Evolutionary conservation across 1,140 invertebrate genomes (phyloP), one percentile per base, ranked within the genome.

Genomic region (Saccostrea cuccullata): DNA sequence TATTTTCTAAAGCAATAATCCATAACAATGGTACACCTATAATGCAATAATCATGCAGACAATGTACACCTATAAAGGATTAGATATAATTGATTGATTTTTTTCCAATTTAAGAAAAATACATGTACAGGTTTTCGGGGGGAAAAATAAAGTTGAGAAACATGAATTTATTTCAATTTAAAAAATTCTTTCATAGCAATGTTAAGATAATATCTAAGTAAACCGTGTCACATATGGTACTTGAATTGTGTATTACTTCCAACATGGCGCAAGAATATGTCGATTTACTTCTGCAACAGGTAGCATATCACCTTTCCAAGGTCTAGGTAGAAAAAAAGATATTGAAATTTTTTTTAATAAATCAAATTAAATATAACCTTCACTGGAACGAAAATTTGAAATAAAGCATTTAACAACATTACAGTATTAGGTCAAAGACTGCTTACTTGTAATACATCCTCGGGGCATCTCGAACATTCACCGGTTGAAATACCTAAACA

Each of bases 361-460:
- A 47, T 9, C 5, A 6, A 8, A 8, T 47, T 47, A 47, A 47
- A 47, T 8, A 2, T 47, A 47, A 47, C 47, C 47, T 47, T 47
- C 9, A 47, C 5, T 47, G 6, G 47, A 47, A 47, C 9, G 47
- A 47, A 47, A 47, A 47, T 6, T 47, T 47, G 47, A 47, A 47
- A 8, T 47, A 6, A 0, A 47, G 20, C 11, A 83, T 55, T 8
- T 55, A 47, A 11, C 30, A 67, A 84, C 17, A 84, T 11, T 11
- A 55, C 5, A 9, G 47, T 47, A 47, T 6, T 8, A 47, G 47
- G 47, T 6, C 47, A 47, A 47, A 47, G 47, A 47, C 60, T n/a
- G 89, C 90, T 91, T 88, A 92, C 92, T 90, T 91, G 64, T 92
- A 92, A 73, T 92, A 92, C 92, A 92, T 92, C 20, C 92, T 60